Evolutionary conservation across 2,888 invertebrate genomes (phyloP).

Genomic region (Thera britannica): DNA sequence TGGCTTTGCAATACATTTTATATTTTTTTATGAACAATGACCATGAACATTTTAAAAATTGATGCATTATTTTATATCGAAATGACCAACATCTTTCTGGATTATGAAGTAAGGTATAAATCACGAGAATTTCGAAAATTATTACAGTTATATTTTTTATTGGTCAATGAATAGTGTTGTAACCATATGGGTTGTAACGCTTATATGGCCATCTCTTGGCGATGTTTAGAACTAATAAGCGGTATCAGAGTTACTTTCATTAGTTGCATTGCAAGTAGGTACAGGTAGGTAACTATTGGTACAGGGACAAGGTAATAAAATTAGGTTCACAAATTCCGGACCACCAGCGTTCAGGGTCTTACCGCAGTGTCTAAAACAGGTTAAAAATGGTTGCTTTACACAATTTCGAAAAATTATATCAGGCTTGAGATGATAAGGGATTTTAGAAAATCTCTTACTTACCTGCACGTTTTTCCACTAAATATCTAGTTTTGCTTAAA

Average conservation of each 20-base stretch:
- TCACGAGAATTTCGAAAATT: too few relatives aligned
- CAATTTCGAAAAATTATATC: not conserved
- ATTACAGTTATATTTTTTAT: too few relatives aligned
- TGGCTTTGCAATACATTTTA: not conserved
- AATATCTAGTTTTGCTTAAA: too few relatives aligned
- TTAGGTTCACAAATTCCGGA: conserved; percentile 22
- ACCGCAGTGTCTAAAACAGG: conserved; percentile 6
- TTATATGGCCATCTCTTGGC: too few relatives aligned
- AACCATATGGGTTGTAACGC: too few relatives aligned
- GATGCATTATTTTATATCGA: too few relatives aligned
- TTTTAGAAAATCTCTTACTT: not conserved
- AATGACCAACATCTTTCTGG: too few relatives aligned
- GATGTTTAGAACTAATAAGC: not conserved
- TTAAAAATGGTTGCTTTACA: not conserved
- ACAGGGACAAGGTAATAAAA: conserved; percentile 16
- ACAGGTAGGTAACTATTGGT: not conserved
- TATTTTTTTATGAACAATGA: not conserved
- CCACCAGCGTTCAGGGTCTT: conserved; percentile 7
- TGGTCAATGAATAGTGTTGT: too few relatives aligned
- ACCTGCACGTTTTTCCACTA: too few relatives aligned
- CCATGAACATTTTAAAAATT: not conserved
- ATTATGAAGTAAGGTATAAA: too few relatives aligned
- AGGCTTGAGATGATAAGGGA: not conserved
- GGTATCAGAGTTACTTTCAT: not conserved
- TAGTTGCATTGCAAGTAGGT: conserved; percentile 9